phyloP scores from a whole-genome alignment of 64 coral and sea anemone species.

The Orbicella faveolata region DNA sequence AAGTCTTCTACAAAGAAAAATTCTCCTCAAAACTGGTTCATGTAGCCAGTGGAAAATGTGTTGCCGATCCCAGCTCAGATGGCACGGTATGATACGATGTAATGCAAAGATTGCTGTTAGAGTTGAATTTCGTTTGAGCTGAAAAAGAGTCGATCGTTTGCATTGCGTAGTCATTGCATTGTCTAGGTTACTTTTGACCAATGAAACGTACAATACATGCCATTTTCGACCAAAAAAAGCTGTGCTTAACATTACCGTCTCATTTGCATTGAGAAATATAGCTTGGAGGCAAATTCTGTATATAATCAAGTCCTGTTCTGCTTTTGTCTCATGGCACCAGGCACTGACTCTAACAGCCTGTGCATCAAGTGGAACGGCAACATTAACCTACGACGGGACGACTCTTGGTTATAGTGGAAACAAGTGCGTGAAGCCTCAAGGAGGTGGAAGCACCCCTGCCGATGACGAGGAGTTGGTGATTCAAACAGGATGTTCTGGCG shows the following conservation, averaged over 20 bases:
- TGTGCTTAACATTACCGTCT: background rate
- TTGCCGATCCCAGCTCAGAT: constrained; percentile 16
- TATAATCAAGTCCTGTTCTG: no score
- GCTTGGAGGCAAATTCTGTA: no score
- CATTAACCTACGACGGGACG: constrained; percentile 35
- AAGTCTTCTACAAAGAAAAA: constrained; percentile 45
- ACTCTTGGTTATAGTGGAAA: constrained; percentile 21
- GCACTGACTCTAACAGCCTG: constrained; percentile 39
- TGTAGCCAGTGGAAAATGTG: constrained; percentile 37
- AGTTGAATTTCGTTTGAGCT: no score
- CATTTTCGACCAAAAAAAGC: no score
- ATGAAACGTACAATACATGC: background rate
- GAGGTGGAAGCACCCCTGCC: constrained; percentile 2
- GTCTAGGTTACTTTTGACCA: background rate
- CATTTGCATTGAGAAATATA: background rate
- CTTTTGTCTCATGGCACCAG: background rate
- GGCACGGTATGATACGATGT: constrained; percentile 12
- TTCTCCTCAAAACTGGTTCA: constrained; percentile 37
- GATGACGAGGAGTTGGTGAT: constrained; percentile 44
- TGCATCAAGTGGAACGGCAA: constrained; percentile 25
- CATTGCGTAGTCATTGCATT: background rate
- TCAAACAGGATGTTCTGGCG: constrained; percentile 22
- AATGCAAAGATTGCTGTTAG: background rate
- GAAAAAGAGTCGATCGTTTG: background rate
- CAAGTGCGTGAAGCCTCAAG: constrained; percentile 42